Base-by-base conservation (phyloP, 2,113 vertebrate genomes). In the Scolopax mira region DNA sequence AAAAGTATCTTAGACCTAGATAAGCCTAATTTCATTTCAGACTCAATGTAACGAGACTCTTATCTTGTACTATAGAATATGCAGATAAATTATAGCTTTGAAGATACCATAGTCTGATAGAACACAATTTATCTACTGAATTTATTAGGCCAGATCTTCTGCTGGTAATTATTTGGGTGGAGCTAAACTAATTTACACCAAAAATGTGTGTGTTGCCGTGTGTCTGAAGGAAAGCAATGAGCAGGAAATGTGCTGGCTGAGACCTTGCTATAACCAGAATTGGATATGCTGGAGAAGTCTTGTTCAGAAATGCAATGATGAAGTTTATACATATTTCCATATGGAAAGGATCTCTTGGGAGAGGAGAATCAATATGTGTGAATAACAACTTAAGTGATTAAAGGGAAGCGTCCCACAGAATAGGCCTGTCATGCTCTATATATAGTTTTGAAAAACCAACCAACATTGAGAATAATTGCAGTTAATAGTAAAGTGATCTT, bases 161-260 rank as follows among this genome's bases (percentile, higher is more conserved):
- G 55, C 65, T 94, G 46, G 48, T 57, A 92, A 71, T 92, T 91
- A 69, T 83, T 75, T 95, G 60, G 27, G 64, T 94, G 58, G 62
- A 89, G 21, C 58, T 94, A 78, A 93, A 74, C 31, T 90, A 42
- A 66, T 93, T 95, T 94, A 66, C 58, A 83, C 54, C 51, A 78
- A 62, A 55, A 91, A 30, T 51, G 4, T 54, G 24, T 61, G 18
- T 73, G 52, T 35, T 83, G 66, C 58, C 94, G 71, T 49, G n/a
- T 91, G 48, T 85, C 70, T 77, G 75, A 89, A 79, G 64, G 70
- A 66, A 79, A 42, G 11, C 18, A 28, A 60, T 77, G 80, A 61
- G 74, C 58, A 75, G 41, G 48, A 74, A 80, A 90, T 51, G 10
- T 80, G 75, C 83, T 88, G 66, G 79, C 31, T 44, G 79, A 94